Evolutionary conservation across 2,113 vertebrate genomes (phyloP), one percentile per base, ranked within the genome.

Genomic region (Cryptomyrus ogoouensis): DNA sequence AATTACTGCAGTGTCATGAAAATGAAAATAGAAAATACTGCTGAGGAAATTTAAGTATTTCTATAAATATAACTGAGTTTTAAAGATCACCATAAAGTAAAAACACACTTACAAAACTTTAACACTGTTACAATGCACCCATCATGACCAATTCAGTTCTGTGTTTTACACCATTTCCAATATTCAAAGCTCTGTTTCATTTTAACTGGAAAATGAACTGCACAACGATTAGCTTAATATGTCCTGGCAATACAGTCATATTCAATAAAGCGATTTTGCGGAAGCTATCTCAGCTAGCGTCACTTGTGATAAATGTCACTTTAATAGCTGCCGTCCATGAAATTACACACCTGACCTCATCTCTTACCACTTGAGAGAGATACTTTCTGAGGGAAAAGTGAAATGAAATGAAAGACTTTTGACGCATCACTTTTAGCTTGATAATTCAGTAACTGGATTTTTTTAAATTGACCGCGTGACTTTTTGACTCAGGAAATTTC

Each of bases 301-400:
- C 90, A 83, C 87, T 88, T 83, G 50, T 88, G 24, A 58, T 90
- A 90, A 31, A 87, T 80, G 58, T 90, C 46, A 87, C 50, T 42
- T 88, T 88, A 90, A 66, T 84, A 56, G n/a, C 66, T 13, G n/a
- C 46, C 35, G 52, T 90, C 87, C 49, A 56, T 83, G 50, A 87
- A 88, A 88, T 90, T 88, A 88, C 46, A 83, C 87, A 90, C 70
- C 87, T 88, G 74, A 83, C 74, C 50, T 90, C 70, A 83, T 88
- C 39, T 83, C 52, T 62, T 47, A n/a, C 62, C 35, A 35, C 42
- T 50, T 42, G 52, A 27, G 62, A 27, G 42, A 85, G 50, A 58
- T 27, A 15, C 7, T 56, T 56, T 84, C 39, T 1, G 6, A 46
- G 62, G 80, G 62, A 89, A 83, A 83, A 85, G 56, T 62, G 56